phyloP scores from a whole-genome alignment of 1,140 invertebrate genomes.

The Drosophila parabipectinata region DNA sequence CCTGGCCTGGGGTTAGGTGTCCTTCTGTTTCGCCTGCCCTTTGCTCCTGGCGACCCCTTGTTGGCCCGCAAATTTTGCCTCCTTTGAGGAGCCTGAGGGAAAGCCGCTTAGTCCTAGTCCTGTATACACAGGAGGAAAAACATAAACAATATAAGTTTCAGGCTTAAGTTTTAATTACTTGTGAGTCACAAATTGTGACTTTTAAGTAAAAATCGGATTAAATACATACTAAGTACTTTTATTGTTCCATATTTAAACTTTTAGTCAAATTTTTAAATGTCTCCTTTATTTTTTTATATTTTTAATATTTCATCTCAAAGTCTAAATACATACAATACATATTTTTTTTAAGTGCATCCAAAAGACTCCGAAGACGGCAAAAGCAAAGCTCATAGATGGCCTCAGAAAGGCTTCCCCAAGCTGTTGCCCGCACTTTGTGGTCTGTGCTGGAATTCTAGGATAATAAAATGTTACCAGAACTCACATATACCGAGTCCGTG shows the following conservation, averaged over 20 bases:
- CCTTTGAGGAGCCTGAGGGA: not conserved
- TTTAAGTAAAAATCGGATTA: not conserved
- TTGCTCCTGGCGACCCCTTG: not conserved
- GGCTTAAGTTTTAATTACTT: not conserved
- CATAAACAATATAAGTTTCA: not conserved
- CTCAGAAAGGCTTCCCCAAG: conserved; percentile 36
- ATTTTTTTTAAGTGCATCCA: conserved; percentile 1
- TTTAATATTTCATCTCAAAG: not conserved
- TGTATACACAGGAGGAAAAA: conserved; percentile 9
- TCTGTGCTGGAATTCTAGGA: conserved; percentile 41
- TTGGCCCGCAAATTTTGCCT: not conserved
- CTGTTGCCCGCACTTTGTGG: conserved; percentile 46
- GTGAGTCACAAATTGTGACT: not conserved
- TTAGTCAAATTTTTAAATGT: too few species aligned
- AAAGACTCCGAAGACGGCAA: conserved; percentile 11
- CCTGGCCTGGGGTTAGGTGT: conserved; percentile 16
- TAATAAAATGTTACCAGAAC: conserved; percentile 45
- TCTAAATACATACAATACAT: not conserved
- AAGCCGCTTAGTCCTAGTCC: conserved; percentile 46
- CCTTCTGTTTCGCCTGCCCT: not conserved
- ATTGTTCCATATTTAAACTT: too few species aligned
- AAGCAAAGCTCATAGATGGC: conserved; percentile 33
- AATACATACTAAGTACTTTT: not conserved
- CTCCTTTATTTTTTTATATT: not conserved
- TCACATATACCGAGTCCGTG: not conserved